A percentile compares a stretch with the other conserved stretches of the same genome.
Evolutionary conservation across 2,113 vertebrate genomes (phyloP).

Genomic region (Poicephalus meyeri): DNA sequence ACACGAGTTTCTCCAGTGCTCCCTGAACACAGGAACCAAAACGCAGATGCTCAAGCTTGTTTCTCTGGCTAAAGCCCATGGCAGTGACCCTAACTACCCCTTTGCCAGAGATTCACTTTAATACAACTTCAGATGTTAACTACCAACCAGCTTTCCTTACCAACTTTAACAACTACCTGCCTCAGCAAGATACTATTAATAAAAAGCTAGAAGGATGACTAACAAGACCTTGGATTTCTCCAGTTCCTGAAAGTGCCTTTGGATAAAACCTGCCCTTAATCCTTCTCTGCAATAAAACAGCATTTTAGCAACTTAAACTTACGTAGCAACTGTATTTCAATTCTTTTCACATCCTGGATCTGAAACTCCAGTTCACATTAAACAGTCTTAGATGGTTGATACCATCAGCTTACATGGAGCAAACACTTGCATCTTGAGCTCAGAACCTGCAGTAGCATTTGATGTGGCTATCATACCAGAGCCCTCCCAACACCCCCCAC

Average conservation of each 20-base stretch:
- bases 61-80: background rate
- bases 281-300: background rate
- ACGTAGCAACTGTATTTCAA: background rate
- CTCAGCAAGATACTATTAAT: background rate
- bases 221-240: background rate
- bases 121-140: background rate
- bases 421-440: background rate
- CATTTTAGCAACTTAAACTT: background rate
- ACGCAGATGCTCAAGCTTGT: background rate
- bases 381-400: background rate
- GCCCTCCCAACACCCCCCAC: fast-evolving
- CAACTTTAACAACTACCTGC: background rate
- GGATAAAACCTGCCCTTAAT: slow-evolving; percentile 38
- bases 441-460: background rate
- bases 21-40: background rate
- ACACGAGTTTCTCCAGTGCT: background rate
- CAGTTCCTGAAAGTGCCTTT: slow-evolving; percentile 5
- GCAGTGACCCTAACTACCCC: background rate
- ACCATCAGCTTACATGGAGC: background rate
- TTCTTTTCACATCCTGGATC: background rate
- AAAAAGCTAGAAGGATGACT: background rate
- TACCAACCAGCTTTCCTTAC: background rate
- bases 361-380: background rate
- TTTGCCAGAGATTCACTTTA: background rate
- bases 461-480: background rate